Evolutionary conservation across 1,140 invertebrate genomes (phyloP), one percentile per base, ranked within the genome.

Genomic region (Cyclargus thomasi): DNA sequence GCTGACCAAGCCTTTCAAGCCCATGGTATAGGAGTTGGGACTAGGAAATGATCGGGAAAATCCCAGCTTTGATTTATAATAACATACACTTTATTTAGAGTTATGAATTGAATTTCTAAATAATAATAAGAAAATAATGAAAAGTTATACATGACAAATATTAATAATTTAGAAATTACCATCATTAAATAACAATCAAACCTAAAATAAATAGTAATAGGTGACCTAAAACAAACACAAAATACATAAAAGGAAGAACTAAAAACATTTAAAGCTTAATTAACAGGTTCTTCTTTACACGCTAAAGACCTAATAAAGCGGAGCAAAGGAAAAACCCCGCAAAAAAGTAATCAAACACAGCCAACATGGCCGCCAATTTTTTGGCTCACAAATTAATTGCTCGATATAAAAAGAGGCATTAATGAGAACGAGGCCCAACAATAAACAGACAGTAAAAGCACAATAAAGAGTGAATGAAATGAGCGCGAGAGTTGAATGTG

Each of bases 381-480:
- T 23, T 10, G 47, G 53, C 55, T 18, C 36, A 29, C 65, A 64
- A 53, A 64, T 63, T 36, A 67, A 57, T 64, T 53, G 65, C 62
- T 67, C 69, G 64, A 67, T 62, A 70, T 63, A 68, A 63, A 59
- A 69, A 69, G 62, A 62, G 67, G 65, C 70, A 66, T 70, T 70
- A 67, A 67, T 67, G 65, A 73, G 36, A 68, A 65, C 63, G 65
- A 63, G 67, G 36, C 59, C 63, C 65, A 69, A 69, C 70, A 74
- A 74, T 74, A 71, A 78, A 77, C 73, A 70, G 72, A 74, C 70
- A 72, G 74, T 66, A 70, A 83, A 80, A 82, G 81, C 77, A 84
- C 79, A 83, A 81, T 80, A 83, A 79, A 83, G 79, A 74, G 68
- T 83, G 80, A 85, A 83, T 83, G 82, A 77, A 80, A 78, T 72